phyloP scores from a whole-genome alignment of 2,797 vertebrate genomes.

The Argyrosomus regius region DNA sequence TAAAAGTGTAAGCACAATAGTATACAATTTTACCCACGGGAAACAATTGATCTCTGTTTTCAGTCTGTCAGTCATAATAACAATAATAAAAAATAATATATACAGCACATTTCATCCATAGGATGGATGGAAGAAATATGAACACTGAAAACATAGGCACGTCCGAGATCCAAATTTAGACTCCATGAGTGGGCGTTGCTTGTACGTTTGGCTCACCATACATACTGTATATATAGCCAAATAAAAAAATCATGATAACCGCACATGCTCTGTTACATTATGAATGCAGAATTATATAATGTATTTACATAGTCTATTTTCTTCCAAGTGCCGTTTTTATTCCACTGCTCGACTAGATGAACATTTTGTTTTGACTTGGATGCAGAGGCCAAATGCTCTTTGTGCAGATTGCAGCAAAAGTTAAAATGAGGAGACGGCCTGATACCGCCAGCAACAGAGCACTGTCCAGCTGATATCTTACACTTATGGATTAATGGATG shows the following conservation, averaged over 20 bases:
- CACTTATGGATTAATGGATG: conserved; percentile 47
- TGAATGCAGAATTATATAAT: conserved; percentile 41
- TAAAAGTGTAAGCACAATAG: background rate
- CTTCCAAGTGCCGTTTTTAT: conserved; percentile 14
- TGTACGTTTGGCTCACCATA: background rate
- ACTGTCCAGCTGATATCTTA: conserved; percentile 43
- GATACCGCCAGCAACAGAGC: conserved; percentile 29
- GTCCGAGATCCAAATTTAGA: background rate
- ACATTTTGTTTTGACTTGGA: conserved; percentile 31
- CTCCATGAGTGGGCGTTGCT: background rate
- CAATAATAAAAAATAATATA: background rate
- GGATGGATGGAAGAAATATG: background rate
- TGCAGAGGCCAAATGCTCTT: conserved; percentile 24
- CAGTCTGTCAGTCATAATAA: background rate
- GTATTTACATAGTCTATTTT: conserved; percentile 4
- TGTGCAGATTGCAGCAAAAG: conserved; percentile 27
- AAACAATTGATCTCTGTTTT: too few species aligned
- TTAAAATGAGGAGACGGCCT: conserved; percentile 41
- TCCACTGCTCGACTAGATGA: conserved; percentile 13
- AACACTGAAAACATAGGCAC: background rate
- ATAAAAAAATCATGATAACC: conserved; percentile 42
- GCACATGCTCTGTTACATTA: conserved; percentile 42
- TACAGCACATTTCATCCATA: background rate
- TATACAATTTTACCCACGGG: background rate
- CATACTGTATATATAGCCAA: background rate